Conservation (phyloP, 2,113 vertebrate genomes). For the Xenotilapia leptura region DNA sequence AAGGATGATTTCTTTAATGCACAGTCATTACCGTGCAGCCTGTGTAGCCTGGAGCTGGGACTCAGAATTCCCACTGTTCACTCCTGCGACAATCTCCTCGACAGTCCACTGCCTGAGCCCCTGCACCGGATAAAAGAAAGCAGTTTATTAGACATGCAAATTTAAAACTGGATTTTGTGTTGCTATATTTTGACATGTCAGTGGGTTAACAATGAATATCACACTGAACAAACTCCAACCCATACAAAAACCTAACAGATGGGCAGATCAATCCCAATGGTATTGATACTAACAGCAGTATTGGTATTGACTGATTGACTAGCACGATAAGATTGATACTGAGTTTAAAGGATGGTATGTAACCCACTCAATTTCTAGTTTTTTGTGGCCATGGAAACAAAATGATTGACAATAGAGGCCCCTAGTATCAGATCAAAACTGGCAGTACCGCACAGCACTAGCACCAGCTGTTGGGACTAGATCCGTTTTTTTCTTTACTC, state of each 20-base stretch:
- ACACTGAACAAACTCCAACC: neutral
- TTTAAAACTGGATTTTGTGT: neutral
- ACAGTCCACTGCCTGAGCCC: slow-evolving; percentile 82
- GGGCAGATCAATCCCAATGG: neutral
- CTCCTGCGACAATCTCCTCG: slow-evolving; percentile 86
- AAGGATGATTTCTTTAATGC: neutral
- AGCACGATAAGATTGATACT: neutral
- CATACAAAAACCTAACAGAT: neutral
- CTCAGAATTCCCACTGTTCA: slow-evolving; percentile 77
- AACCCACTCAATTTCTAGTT: neutral
- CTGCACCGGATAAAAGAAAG: slow-evolving; percentile 44
- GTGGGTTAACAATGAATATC: neutral
- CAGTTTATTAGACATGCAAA: neutral
- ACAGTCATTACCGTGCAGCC: slow-evolving; percentile 83
- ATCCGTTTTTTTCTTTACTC: neutral
- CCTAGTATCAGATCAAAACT: neutral
- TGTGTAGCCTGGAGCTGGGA: slow-evolving; percentile 90
- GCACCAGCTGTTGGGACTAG: neutral
- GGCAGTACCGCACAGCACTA: neutral
- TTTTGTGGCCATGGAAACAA: neutral
- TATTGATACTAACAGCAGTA: neutral
- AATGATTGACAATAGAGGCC: neutral
- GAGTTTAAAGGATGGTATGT: neutral
- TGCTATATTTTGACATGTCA: neutral
- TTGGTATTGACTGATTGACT: neutral